Evolutionary conservation across 2,113 vertebrate genomes (phyloP).

Genomic region (Micromys minutus): DNA sequence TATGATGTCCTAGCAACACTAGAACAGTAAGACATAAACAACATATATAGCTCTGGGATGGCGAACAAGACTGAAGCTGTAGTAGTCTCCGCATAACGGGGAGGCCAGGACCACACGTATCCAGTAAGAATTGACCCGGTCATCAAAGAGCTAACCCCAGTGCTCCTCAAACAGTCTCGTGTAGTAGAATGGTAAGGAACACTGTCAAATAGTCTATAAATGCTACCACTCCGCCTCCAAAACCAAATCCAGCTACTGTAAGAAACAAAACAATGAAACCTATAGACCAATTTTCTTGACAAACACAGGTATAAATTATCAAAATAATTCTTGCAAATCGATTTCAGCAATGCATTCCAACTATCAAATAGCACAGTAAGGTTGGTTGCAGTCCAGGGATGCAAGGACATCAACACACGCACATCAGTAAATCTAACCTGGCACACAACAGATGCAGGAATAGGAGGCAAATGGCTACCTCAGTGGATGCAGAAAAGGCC

Average conservation of each 20-base stretch:
- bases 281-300: background rate
- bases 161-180: background rate
- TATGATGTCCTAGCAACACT: background rate
- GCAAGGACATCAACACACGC: background rate
- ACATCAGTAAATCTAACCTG: background rate
- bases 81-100: background rate
- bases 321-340: background rate
- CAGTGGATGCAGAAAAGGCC: background rate
- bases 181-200: background rate
- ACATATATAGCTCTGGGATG: background rate
- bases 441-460: background rate
- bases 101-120: no score
- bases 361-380: background rate
- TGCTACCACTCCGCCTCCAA: background rate
- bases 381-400: background rate
- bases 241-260: background rate
- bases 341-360: background rate
- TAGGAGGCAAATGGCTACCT: background rate
- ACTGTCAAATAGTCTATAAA: background rate
- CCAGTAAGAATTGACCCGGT: background rate
- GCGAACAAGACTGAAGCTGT: background rate
- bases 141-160: background rate
- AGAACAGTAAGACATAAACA: background rate
- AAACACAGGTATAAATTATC: background rate
- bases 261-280: background rate